Conservation (phyloP, 2,797 vertebrate species). For the Cyprinella venusta region DNA sequence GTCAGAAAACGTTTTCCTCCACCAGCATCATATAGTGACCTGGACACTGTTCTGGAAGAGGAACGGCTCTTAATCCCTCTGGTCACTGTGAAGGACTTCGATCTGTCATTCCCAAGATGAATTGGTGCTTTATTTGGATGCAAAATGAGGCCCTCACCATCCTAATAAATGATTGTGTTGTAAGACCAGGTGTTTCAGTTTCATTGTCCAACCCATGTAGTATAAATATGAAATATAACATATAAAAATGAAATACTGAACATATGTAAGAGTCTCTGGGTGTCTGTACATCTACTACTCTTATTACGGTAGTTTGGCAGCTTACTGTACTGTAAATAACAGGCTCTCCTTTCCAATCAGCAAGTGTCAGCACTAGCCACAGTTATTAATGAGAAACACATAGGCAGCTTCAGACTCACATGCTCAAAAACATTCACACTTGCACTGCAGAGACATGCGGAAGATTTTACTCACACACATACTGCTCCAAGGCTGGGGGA, state of each 20-base stretch:
- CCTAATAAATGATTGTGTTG: too few relatives aligned
- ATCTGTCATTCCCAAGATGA: too few relatives aligned
- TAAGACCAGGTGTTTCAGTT: too few relatives aligned
- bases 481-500: constrained; percentile 1
- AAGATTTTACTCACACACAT: neutral
- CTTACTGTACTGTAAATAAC: constrained; percentile 62
- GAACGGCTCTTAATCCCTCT: too few relatives aligned
- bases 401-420: constrained; percentile 7
- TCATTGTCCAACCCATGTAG: too few relatives aligned
- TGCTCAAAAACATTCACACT: constrained; percentile 8
- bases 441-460: constrained; percentile 8
- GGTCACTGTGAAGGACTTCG: too few relatives aligned
- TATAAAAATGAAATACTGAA: constrained; percentile 19
- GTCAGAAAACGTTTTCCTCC: too few relatives aligned
- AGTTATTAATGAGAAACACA: constrained; percentile 71
- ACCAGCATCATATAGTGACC: too few relatives aligned
- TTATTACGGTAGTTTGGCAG: constrained; percentile 62
- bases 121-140: too few relatives aligned
- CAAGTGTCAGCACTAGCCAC: constrained; percentile 64
- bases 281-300: constrained; percentile 37
- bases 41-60: too few relatives aligned
- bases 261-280: neutral
- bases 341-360: constrained; percentile 67
- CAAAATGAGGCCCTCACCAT: too few relatives aligned
- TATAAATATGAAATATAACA: too few relatives aligned